These are phyloP conservation scores for Zele albiditarsus DNA, from an alignment of 2,888 invertebrate species.

Conservation along the genomic window DNA sequence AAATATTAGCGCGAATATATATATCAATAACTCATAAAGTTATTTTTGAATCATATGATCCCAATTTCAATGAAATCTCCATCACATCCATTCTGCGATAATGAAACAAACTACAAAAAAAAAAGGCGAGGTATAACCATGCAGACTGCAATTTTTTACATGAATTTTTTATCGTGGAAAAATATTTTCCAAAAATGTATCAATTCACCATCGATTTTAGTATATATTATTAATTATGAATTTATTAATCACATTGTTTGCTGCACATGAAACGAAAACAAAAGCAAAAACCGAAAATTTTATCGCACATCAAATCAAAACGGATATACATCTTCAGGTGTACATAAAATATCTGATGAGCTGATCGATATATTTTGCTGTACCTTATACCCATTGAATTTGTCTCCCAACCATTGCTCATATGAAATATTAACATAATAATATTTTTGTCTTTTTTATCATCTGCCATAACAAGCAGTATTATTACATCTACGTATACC, in stretches of 20 bases:
- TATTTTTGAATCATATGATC: neutral
- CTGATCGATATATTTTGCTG: constrained; percentile 5
- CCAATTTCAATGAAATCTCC: neutral
- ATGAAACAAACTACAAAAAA: neutral
- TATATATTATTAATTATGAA: neutral
- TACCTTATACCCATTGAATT: neutral
- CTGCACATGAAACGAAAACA: neutral
- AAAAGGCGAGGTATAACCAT: constrained; percentile 34
- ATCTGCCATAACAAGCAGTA: constrained; percentile 13
- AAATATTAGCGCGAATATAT: neutral
- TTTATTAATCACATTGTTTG: neutral
- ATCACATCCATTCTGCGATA: neutral
- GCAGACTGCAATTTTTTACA: constrained; percentile 63
- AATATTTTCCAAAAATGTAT: neutral
- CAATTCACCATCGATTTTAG: neutral
- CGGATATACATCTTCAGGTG: neutral
- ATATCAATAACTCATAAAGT: constrained; percentile 10
- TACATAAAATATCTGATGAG: constrained; percentile 3
- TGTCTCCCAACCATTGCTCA: neutral
- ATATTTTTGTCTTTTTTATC: constrained; percentile 22
- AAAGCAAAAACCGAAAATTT: neutral
- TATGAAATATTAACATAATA: constrained; percentile 4
- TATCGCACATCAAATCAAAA: neutral
- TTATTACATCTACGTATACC: neutral
- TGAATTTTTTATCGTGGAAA: constrained; percentile 45